These are phyloP conservation scores for Brachyistius frenatus DNA, from an alignment of 2,113 vertebrate species.

Conservation along the genomic window DNA sequence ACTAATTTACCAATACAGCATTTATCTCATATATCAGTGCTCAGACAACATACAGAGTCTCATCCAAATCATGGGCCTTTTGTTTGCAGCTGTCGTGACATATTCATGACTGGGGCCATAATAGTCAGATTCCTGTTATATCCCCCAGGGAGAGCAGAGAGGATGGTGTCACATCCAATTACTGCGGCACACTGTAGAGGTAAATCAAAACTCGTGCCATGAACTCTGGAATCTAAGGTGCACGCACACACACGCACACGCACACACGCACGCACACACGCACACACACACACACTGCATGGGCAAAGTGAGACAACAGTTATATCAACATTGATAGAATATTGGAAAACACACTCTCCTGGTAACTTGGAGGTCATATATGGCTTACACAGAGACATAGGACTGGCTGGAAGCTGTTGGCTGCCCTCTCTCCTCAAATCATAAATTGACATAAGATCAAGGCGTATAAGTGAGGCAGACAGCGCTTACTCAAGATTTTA, in stretches of 20 bases:
- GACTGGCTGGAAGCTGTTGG: conserved; percentile 69
- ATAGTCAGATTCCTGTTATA: conserved; percentile 81
- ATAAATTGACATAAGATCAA: conserved; percentile 70
- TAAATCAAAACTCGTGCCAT: conserved; percentile 80
- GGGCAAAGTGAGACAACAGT: conserved; percentile 53
- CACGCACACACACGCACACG: conserved; percentile 28
- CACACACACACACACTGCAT: conserved; percentile 17
- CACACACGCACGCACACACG: conserved; percentile 28
- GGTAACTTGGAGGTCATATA: conserved; percentile 72
- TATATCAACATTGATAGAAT: conserved; percentile 74
- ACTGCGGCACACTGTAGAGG: conserved; percentile 76
- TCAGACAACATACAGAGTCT: conserved; percentile 65
- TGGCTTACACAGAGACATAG: conserved; percentile 73
- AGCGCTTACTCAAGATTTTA: conserved; percentile 57
- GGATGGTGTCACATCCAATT: conserved; percentile 84
- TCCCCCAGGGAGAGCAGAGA: conserved; percentile 76
- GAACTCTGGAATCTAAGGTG: conserved; percentile 67
- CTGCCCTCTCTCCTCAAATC: conserved; percentile 55
- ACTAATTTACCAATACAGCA: conserved; percentile 57
- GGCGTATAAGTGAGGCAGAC: conserved; percentile 40
- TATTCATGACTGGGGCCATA: conserved; percentile 83
- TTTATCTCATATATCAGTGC: conserved; percentile 68
- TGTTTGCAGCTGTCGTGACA: conserved; percentile 81
- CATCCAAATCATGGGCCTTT: conserved; percentile 74
- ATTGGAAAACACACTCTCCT: conserved; percentile 72